phyloP scores from a whole-genome alignment of 2,888 invertebrate species.

The Sminthurides aquaticus region DNA sequence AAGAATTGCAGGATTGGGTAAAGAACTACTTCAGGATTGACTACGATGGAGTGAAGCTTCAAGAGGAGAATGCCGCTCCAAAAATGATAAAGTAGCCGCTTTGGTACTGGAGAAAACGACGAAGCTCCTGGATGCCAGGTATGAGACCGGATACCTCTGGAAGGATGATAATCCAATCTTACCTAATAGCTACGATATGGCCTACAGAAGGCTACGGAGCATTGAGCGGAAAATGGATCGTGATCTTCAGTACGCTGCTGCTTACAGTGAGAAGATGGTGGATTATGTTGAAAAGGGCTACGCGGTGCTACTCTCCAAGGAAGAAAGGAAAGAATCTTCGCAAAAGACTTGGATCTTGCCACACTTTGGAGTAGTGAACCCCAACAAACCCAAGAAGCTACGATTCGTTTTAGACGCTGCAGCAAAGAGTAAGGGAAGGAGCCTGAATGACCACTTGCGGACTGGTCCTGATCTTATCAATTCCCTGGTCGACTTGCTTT shows the following conservation, averaged over 20 bases:
- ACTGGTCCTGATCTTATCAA: neutral
- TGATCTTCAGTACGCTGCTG: constrained; percentile 6
- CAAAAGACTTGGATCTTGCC: constrained; percentile 28
- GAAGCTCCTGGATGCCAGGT: neutral
- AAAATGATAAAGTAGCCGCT: constrained; percentile 3
- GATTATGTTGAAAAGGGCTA: constrained; percentile 18
- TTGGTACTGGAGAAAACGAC: neutral
- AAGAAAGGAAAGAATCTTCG: neutral
- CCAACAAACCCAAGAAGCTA: constrained; percentile 35
- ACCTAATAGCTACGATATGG: constrained; percentile 12
- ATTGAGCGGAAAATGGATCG: constrained; percentile 25
- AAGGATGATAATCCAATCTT: constrained; percentile 7
- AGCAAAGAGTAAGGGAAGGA: constrained; percentile 14
- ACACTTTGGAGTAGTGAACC: constrained; percentile 30
- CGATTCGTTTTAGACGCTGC: constrained; percentile 36
- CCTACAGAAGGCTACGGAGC: constrained; percentile 10
- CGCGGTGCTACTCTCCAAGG: constrained; percentile 1
- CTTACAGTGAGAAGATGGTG: constrained; percentile 15
- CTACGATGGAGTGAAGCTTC: neutral
- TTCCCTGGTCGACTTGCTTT: neutral
- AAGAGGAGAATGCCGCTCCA: neutral
- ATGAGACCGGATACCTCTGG: constrained; percentile 25
- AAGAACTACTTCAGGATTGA: constrained; percentile 1
- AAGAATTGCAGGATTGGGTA: constrained; percentile 1
- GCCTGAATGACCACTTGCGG: constrained; percentile 28